A percentile compares a stretch with the other conserved stretches of the same genome.
Conservation (phyloP, 2,113 vertebrate species). For the Cisticola juncidis region DNA sequence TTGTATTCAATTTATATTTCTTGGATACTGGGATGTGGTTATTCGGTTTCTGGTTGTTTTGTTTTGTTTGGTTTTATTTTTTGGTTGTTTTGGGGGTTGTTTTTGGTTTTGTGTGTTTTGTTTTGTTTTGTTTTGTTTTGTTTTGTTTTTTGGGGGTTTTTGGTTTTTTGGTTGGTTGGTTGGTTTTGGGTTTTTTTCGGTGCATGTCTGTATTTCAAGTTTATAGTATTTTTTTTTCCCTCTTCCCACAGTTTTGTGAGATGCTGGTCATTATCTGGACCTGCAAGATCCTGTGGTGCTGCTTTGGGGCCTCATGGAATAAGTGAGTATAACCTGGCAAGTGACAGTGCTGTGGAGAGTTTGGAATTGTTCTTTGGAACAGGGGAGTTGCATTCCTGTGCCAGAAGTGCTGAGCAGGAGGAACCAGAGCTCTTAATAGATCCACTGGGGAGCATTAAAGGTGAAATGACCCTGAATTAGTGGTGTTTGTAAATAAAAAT, state of each 20-base stretch:
- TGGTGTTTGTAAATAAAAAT: neutral
- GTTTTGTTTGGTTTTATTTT: too few relatives aligned
- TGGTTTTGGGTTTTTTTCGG: neutral
- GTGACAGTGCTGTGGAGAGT: neutral
- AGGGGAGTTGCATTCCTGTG: neutral
- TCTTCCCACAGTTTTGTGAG: neutral
- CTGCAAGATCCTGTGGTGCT: neutral
- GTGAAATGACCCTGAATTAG: neutral
- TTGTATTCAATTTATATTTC: neutral
- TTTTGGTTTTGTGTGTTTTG: too few relatives aligned
- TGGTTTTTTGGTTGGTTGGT: too few relatives aligned
- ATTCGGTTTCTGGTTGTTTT: too few relatives aligned
- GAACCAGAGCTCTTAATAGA: neutral
- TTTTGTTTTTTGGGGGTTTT: too few relatives aligned
- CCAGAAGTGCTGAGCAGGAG: neutral
- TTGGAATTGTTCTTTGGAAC: neutral
- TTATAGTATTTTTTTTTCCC: neutral
- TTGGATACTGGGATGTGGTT: neutral
- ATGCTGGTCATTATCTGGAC: neutral
- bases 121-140: too few relatives aligned
- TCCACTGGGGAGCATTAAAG: neutral
- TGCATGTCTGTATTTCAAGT: neutral
- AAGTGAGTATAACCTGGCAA: neutral
- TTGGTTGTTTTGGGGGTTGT: too few relatives aligned
- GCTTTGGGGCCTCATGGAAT: rapidly evolving